A percentile compares a stretch with the other conserved stretches of the same genome.
Evolutionary conservation across 2,797 vertebrate genomes (phyloP).

Genomic region (Sebastes kiyomatsui): DNA sequence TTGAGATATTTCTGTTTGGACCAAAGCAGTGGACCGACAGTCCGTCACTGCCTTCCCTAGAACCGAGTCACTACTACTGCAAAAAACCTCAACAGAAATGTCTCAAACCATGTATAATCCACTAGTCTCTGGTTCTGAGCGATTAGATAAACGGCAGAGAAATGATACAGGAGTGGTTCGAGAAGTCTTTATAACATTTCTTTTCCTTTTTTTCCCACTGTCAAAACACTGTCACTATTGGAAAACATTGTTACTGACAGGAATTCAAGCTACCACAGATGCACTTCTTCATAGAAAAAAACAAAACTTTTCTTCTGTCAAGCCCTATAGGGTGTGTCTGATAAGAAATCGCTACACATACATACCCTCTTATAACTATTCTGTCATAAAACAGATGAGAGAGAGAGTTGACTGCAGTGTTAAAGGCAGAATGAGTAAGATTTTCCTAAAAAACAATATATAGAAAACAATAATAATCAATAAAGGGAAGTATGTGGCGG

Average conservation of each 20-base stretch:
- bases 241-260: slow-evolving; percentile 13
- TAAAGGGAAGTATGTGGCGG: background rate
- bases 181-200: slow-evolving; percentile 6
- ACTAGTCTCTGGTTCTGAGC: background rate
- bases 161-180: background rate
- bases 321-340: background rate
- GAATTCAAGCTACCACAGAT: slow-evolving; percentile 8
- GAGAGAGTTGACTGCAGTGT: background rate
- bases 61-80: background rate
- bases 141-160: background rate
- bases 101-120: slow-evolving; percentile 1
- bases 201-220: background rate
- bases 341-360: slow-evolving; percentile 2
- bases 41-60: background rate
- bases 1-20: background rate
- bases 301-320: slow-evolving; percentile 23
- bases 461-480: no score
- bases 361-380: slow-evolving; percentile 9
- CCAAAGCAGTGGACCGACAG: background rate
- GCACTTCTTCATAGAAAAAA: background rate
- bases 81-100: background rate
- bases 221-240: background rate
- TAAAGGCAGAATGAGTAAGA: background rate
- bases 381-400: slow-evolving; percentile 6
- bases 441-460: no score